Percentiles rank a stretch among this genome's conserved stretches.
Evolutionary conservation across 2,888 invertebrate genomes (phyloP).

Genomic region (Tachina lurida): DNA sequence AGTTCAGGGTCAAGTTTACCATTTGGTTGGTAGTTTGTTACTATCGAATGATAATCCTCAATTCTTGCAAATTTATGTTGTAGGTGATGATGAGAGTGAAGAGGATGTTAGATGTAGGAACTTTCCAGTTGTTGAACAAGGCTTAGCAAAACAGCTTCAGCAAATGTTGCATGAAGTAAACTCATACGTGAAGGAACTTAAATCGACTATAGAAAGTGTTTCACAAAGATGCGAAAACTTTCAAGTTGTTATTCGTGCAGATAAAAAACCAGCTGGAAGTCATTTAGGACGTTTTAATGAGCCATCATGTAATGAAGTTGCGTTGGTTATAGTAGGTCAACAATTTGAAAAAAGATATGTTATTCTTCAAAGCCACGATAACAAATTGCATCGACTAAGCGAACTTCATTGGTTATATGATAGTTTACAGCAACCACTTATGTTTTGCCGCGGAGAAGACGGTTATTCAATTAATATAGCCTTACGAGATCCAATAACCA

Average conservation of each 20-base stretch:
- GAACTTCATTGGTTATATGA: constrained; percentile 24
- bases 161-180: constrained; percentile 9
- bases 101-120: not conserved
- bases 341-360: constrained; percentile 10
- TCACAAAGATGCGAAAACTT: not conserved
- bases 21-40: constrained; percentile 20
- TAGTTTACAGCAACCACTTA: constrained; percentile 22
- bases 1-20: constrained; percentile 7
- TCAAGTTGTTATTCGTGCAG: constrained; percentile 9
- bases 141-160: constrained; percentile 2
- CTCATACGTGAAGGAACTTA: not conserved
- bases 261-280: not conserved
- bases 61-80: constrained; percentile 46
- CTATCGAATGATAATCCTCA: not conserved
- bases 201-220: constrained; percentile 12
- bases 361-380: constrained; percentile 20
- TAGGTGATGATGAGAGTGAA: constrained; percentile 8
- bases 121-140: not conserved
- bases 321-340: constrained; percentile 23
- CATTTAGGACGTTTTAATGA: constrained; percentile 9
- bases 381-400: constrained; percentile 29
- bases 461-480: constrained; percentile 12
- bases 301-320: constrained; percentile 24
- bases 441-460: constrained; percentile 42
- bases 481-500: not conserved